A percentile compares a stretch with the other conserved stretches of the same genome.
Evolutionary conservation across 2,113 vertebrate species (phyloP).

Genomic region (Lagopus leucura): DNA sequence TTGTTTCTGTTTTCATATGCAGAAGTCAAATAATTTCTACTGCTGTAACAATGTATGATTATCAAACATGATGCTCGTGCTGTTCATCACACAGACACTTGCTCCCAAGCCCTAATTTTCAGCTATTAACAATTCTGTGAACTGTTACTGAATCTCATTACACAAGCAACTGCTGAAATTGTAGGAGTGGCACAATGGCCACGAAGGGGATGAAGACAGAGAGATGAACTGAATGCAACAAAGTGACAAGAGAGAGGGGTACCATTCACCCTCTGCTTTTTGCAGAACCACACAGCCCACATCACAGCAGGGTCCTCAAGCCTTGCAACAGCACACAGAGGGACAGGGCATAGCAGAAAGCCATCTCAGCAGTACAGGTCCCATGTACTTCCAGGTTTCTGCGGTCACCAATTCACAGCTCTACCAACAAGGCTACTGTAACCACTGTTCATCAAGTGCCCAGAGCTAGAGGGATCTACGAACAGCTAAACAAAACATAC

Average conservation of each 20-base stretch:
- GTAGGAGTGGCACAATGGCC: fast-evolving
- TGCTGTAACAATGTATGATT: neutral
- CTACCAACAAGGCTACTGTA: neutral
- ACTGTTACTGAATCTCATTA: neutral
- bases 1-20: neutral
- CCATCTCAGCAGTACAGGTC: neutral
- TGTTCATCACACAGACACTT: neutral
- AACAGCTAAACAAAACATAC: neutral
- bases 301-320: fast-evolving
- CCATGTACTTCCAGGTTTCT: fast-evolving
- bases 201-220: neutral
- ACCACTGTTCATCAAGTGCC: neutral
- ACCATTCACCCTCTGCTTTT: neutral
- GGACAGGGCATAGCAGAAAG: neutral
- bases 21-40: neutral
- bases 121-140: neutral
- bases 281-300: fast-evolving
- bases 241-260: neutral
- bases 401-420: neutral
- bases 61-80: neutral
- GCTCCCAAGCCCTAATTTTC: neutral
- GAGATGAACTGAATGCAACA: neutral
- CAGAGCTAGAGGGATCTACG: neutral
- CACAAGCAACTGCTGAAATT: neutral
- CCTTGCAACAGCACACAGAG: neutral